Base-by-base conservation (phyloP, 2,888 invertebrate genomes). In the Lamellibrachia columna region DNA sequence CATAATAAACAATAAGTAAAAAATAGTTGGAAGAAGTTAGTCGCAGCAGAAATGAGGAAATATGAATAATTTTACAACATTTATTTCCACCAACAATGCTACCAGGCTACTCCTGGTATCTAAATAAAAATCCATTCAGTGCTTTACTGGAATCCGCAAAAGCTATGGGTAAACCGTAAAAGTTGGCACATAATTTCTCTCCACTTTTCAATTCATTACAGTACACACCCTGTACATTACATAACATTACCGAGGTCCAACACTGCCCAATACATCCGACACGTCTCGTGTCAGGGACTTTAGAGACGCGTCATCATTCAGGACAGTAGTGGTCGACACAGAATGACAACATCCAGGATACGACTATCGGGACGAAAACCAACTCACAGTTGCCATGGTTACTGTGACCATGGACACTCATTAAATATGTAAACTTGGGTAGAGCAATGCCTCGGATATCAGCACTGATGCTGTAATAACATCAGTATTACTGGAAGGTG, bases 301-400 rank as follows among this genome's bases (percentile, higher is more conserved):
- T 75, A 75, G 75, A 75, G 75, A 75, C 75, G 75, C 75, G 75
- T 75, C 75, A 75, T 75, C 75, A 75, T 75, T 75, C 75, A 75
- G 1, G 75, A n/a, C 75, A 75, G 75, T 4, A 75, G 22, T 15
- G 75, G 75, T 75, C 22, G 75, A 75, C 75, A 75, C 22, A n/a
- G 75, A 75, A 75, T 75, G 75, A n/a, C 75, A n/a, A 75, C 75
- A 75, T 75, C 75, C 75, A 75, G 6, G 22, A 75, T n/a, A 3
- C n/a, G 75, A 11, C 75, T 22, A 75, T 75, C 75, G 22, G 15
- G 22, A 40, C 40, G 40, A 40, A 40, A 40, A 40, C 40, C 40
- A 40, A 40, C 40, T 40, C 40, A 0, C 40, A 40, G 40, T 40
- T 40, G 40, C 40, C 40, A 40, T 40, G 40, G 40, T 40, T 40